Percentiles rank a stretch among this genome's conserved stretches.
Evolutionary conservation across 2,113 vertebrate genomes (phyloP).

Genomic region (Scomber colias): DNA sequence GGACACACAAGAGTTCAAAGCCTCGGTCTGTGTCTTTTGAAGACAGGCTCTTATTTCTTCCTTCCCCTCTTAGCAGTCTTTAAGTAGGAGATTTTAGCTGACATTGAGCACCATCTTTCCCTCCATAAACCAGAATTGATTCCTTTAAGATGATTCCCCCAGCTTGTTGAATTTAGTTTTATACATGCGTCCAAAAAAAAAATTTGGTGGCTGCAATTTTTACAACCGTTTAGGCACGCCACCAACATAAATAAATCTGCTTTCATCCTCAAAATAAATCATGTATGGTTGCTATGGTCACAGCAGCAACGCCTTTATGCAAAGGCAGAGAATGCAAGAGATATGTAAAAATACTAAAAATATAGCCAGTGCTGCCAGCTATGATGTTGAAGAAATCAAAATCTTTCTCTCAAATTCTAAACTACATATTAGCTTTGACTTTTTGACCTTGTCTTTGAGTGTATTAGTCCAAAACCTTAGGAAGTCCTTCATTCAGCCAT

Average conservation of each 20-base stretch:
- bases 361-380: not conserved
- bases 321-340: not conserved
- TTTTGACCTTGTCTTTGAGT: not conserved
- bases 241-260: conserved; percentile 18
- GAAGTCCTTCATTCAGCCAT: not conserved
- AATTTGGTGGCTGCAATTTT: not conserved
- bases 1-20: conserved; percentile 45
- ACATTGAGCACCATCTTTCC: conserved; percentile 26
- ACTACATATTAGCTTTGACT: not conserved
- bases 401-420: not conserved
- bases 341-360: not conserved
- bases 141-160: conserved; percentile 11
- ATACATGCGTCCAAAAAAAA: not conserved
- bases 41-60: conserved; percentile 25
- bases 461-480: not conserved
- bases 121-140: conserved; percentile 4
- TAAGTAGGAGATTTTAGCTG: conserved; percentile 28
- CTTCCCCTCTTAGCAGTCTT: conserved; percentile 10
- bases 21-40: conserved; percentile 33
- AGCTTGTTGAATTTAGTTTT: not conserved
- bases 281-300: conserved; percentile 9
- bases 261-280: conserved; percentile 14
- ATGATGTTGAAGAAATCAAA: not conserved
- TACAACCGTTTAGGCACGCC: conserved; percentile 1
- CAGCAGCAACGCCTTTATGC: not conserved